Evolutionary conservation across 2,797 vertebrate species (phyloP).

Genomic region (Phrynocephalus guinanensis): DNA sequence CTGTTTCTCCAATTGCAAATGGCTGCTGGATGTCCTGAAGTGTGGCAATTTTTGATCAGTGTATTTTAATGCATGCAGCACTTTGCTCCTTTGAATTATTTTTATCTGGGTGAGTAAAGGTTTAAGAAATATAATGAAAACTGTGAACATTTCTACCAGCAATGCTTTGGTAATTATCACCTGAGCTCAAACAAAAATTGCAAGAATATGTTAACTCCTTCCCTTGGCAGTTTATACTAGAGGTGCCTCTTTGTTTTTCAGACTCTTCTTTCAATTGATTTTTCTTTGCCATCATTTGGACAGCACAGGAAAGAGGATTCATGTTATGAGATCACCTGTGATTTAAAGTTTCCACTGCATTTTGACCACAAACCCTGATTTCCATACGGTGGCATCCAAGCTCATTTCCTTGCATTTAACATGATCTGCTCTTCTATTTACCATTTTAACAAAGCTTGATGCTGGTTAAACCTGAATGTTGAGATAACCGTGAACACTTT

Average conservation of each 20-base stretch:
- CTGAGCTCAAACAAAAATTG: not conserved
- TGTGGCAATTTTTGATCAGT: not conserved
- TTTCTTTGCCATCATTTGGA: not conserved
- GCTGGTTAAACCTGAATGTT: not conserved
- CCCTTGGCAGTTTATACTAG: constrained; percentile 3
- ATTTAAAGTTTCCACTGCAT: not conserved
- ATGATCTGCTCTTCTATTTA: not conserved
- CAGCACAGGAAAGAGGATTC: not conserved
- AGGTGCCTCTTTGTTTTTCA: not conserved
- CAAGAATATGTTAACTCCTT: not conserved
- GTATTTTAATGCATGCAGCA: not conserved
- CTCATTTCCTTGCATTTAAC: not conserved
- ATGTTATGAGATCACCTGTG: not conserved
- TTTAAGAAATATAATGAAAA: constrained; percentile 22
- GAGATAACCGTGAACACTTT: not conserved
- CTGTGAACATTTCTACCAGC: constrained; percentile 12
- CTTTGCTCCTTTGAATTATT: not conserved
- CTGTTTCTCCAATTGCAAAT: not conserved
- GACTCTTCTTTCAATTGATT: constrained; percentile 9
- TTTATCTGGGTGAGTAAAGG: not conserved
- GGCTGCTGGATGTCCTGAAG: not conserved
- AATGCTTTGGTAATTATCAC: constrained; percentile 13
- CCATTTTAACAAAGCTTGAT: constrained; percentile 1
- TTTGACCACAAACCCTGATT: not conserved
- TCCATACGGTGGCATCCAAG: not conserved